A percentile compares a stretch with the other conserved stretches of the same genome.
Conservation (phyloP, 2,797 vertebrate species). For the Pampus argenteus region DNA sequence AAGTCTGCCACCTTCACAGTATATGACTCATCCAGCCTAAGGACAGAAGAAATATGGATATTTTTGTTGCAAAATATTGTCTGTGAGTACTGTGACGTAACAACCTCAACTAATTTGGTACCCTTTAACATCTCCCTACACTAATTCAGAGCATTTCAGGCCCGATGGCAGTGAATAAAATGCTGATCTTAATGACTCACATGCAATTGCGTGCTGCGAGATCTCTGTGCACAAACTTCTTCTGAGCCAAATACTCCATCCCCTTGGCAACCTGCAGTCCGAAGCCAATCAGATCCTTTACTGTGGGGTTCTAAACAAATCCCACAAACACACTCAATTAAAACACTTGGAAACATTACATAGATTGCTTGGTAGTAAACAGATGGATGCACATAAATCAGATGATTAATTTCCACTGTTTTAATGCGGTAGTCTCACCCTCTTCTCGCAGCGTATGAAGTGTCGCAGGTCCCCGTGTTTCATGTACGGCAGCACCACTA, state of each 20-base stretch:
- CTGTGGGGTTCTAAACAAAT: conserved; percentile 90
- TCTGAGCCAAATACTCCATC: conserved; percentile 97
- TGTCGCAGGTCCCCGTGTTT: conserved; percentile 94
- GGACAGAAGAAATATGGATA: neutral
- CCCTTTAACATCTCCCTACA: neutral
- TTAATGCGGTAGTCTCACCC: conserved; percentile 79
- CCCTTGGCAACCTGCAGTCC: conserved; percentile 96
- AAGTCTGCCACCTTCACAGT: conserved; percentile 99
- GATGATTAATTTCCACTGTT: neutral
- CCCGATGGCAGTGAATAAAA: neutral
- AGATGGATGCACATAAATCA: conserved; percentile 21
- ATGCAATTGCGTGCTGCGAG: conserved; percentile 98
- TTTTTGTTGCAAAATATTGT: neutral
- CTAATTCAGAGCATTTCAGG: neutral
- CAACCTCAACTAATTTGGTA: neutral
- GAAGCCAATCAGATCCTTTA: conserved; percentile 96
- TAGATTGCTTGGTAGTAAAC: neutral
- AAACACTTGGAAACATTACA: neutral
- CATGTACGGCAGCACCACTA: conserved; percentile 96
- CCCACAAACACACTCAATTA: conserved; percentile 18
- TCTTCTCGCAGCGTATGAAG: conserved; percentile 92
- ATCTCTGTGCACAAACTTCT: conserved; percentile 98
- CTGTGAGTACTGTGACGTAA: neutral
- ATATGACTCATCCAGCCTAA: conserved; percentile 94
- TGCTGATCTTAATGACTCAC: conserved; percentile 83